Evolutionary conservation across 2,888 invertebrate species (phyloP).

Genomic region (Melinaea marsaeus): DNA sequence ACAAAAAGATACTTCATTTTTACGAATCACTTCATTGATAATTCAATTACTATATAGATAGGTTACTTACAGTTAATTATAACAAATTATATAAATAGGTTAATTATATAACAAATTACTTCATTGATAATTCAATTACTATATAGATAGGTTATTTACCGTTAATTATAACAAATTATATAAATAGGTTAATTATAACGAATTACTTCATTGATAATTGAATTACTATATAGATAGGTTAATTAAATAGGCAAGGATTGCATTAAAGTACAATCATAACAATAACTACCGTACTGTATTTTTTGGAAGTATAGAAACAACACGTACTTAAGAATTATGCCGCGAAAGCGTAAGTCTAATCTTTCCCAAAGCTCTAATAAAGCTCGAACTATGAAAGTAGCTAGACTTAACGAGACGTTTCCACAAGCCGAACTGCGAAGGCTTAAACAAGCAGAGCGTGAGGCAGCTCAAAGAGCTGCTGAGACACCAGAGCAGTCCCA

Average conservation of each 20-base stretch:
- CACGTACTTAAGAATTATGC: slow-evolving; percentile 25
- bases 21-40: slow-evolving; percentile 18
- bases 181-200: slow-evolving; percentile 16
- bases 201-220: slow-evolving; percentile 13
- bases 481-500: slow-evolving; percentile 31
- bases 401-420: slow-evolving; percentile 24
- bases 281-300: slow-evolving; percentile 29
- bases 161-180: slow-evolving; percentile 11
- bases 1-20: slow-evolving; percentile 15
- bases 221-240: slow-evolving; percentile 19
- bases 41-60: slow-evolving; percentile 17
- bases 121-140: slow-evolving; percentile 18
- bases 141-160: slow-evolving; percentile 11
- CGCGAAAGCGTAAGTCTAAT: slow-evolving; percentile 29
- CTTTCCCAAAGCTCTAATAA: slow-evolving; percentile 30
- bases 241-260: slow-evolving; percentile 23
- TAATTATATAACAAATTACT: slow-evolving; percentile 17
- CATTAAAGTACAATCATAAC: slow-evolving; percentile 27
- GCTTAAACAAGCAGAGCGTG: slow-evolving; percentile 26
- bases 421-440: slow-evolving; percentile 25
- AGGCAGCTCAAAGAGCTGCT: slow-evolving; percentile 28
- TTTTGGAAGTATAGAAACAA: slow-evolving; percentile 27
- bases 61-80: slow-evolving; percentile 9
- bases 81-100: slow-evolving; percentile 12
- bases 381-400: slow-evolving; percentile 27